phyloP scores from a whole-genome alignment of 2,113 vertebrate genomes.

The Dryoscopus gambensis region DNA sequence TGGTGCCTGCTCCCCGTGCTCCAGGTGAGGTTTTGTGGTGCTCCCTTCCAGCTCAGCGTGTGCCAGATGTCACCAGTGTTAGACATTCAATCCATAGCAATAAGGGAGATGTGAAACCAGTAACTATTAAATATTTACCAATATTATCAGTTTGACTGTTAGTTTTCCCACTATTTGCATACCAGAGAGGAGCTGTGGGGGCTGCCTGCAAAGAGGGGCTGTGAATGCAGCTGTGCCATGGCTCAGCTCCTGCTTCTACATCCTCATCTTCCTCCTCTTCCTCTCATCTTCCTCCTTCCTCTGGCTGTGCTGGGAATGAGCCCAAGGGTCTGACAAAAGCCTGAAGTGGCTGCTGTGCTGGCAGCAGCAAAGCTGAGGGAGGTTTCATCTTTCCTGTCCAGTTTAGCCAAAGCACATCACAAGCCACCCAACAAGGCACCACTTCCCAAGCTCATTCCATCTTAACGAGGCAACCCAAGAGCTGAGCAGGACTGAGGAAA shows the following conservation, averaged over 20 bases:
- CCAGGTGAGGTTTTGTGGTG: neutral
- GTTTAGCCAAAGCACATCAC: neutral
- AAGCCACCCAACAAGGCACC: neutral
- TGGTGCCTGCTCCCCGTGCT: neutral
- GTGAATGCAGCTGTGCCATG: neutral
- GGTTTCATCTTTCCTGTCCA: neutral
- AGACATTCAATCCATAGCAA: conserved; percentile 5
- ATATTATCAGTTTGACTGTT: conserved; percentile 42
- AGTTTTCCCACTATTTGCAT: conserved; percentile 19
- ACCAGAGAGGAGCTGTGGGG: neutral
- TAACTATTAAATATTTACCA: conserved; percentile 64
- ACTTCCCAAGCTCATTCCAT: neutral
- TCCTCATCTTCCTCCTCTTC: neutral
- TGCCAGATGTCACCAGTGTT: neutral
- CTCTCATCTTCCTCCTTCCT: neutral
- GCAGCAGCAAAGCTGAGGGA: neutral
- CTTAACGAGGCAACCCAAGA: neutral
- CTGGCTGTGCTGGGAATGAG: neutral
- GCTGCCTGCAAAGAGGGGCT: neutral
- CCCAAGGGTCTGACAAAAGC: neutral
- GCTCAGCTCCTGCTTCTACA: neutral
- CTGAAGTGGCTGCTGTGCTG: neutral
- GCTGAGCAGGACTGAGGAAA: neutral
- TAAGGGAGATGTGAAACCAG: conserved; percentile 5
- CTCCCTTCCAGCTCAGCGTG: neutral